Evolutionary conservation across 2,113 vertebrate genomes (phyloP).

Genomic region (Ascaphus truei): DNA sequence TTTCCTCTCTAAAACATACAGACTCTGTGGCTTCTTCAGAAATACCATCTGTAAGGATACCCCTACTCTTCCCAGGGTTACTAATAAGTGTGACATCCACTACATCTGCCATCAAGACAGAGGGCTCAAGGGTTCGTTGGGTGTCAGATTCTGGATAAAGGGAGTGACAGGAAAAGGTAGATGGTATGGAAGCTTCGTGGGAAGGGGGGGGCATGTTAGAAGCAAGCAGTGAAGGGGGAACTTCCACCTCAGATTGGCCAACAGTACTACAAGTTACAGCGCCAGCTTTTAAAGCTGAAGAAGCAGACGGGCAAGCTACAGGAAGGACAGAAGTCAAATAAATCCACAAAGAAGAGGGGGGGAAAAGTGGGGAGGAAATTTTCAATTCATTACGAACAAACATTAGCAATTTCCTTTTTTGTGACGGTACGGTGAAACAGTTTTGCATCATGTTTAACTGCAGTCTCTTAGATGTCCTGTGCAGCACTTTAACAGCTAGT

Average conservation of each 20-base stretch:
- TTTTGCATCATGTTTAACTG: too few species aligned
- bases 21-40: too few species aligned
- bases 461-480: too few species aligned
- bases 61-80: neutral
- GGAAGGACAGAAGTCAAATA: conserved; percentile 47
- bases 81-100: neutral
- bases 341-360: conserved; percentile 50
- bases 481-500: too few species aligned
- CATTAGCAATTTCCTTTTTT: too few species aligned
- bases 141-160: conserved; percentile 56
- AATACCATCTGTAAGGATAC: neutral
- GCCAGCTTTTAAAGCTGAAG: conserved; percentile 50
- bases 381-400: neutral
- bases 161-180: too few species aligned
- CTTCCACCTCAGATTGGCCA: conserved; percentile 65
- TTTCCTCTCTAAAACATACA: too few species aligned
- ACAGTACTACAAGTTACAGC: conserved; percentile 56
- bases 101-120: conserved; percentile 36
- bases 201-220: conserved; percentile 63
- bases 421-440: too few species aligned
- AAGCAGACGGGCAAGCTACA: conserved; percentile 64
- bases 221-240: conserved; percentile 45
- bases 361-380: conserved; percentile 7
- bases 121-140: conserved; percentile 59
- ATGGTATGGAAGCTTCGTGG: conserved; percentile 57